Base-by-base conservation (phyloP, 1,140 invertebrate genomes). In the Pogonomyrmex barbatus region DNA sequence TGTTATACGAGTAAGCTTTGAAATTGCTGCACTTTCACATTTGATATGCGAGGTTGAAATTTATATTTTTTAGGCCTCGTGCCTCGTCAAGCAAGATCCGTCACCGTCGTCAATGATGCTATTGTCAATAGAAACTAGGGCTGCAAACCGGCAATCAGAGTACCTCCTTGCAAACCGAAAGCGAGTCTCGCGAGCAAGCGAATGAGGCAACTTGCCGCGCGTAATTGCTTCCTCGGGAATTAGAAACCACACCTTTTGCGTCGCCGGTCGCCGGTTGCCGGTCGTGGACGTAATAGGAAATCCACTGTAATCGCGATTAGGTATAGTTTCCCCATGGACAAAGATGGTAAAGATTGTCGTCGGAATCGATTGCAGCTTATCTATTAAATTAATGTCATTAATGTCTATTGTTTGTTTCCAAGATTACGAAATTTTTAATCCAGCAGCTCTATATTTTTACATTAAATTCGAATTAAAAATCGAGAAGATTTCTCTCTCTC, bases 81-180 rank as follows among this genome's bases (percentile, higher is more conserved):
- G 79, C 17, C 68, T 75, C 68, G n/a, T 62, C 10, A 33, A 62
- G 30, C 67, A 73, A 73, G 54, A 83, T 50, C 68, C 42, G 71
- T 85, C 82, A 70, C 9, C 71, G 47, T 84, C 71, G 68, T 85
- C 73, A 88, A 88, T 82, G 87, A 52, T 52, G 83, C 78, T 33
- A 90, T 90, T 90, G 82, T 89, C 88, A 65, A 86, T 90, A 60
- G 82, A 86, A 90, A 91, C 83, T 86, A 85, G 68, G 24, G 76
- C 60, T 88, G 88, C 81, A 75, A 88, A 82, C 87, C 47, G 71
- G 76, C 89, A 91, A 87, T 90, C 90, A 87, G 90, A 90, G 84
- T 84, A 86, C 83, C 88, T 89, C 85, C 78, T 89, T 81, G 67
- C 68, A 60, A 85, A 63, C 24, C 50, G 67, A 86, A 60, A 39